Evolutionary conservation across 92 coral and sea anemone species (phyloP), one percentile per base, ranked within the genome.

Genomic region (Porites lobata): DNA sequence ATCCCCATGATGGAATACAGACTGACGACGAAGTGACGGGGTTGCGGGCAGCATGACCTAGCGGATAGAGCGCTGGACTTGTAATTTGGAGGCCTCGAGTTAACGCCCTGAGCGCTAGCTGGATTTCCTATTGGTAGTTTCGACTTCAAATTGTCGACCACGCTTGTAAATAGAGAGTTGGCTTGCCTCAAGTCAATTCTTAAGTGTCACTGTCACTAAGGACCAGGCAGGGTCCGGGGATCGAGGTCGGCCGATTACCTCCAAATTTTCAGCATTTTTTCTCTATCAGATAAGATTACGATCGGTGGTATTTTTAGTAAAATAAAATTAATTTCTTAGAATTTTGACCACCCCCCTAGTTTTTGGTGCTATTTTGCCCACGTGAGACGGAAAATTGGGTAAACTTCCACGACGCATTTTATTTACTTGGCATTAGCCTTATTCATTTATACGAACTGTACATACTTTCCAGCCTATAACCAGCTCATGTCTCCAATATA

Each of bases 131-230:
- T 32, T 0, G 43, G 43, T 32, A 32, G 43, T 32, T 32, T 32
- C 4, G 43, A 32, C 4, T 32, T 32, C 43, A 32, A 32, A 32
- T 32, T 32, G 4, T 32, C 43, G 43, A 32, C 4, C 43, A 32
- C 43, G 43, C 43, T 32, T 32, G 3, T 32, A 32, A 29, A 29
- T 24, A 24, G n/a, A n/a, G n/a, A n/a, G n/a, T n/a, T n/a, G n/a
- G n/a, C n/a, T n/a, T n/a, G n/a, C n/a, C n/a, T n/a, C n/a, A n/a
- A n/a, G n/a, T n/a, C n/a, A n/a, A n/a, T n/a, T n/a, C n/a, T n/a
- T 8, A n/a, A 29, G n/a, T n/a, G 89, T 77, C 84, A 86, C 17
- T 86, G 84, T 68, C 89, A 86, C 69, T 86, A 77, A 86, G 84
- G 64, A 86, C 84, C 89, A 24, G 84, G 84, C 89, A 86, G 47